phyloP scores from a whole-genome alignment of 2,888 invertebrate genomes.

The Cylloceria caligata region DNA sequence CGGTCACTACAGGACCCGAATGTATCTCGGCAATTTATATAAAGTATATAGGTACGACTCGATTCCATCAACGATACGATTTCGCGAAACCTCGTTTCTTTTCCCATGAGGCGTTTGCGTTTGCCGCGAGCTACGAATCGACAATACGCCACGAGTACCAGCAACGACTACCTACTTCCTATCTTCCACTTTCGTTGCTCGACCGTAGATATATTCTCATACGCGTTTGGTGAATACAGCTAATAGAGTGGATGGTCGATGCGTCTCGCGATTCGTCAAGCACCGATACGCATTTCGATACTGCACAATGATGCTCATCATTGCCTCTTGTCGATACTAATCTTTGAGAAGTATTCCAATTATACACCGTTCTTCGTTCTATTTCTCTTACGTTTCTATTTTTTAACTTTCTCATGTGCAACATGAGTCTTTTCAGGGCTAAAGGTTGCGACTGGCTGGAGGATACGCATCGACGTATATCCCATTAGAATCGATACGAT shows the following conservation, averaged over 20 bases:
- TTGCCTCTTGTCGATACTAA: constrained; percentile 8
- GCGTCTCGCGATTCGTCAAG: neutral
- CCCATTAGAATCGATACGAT: neutral
- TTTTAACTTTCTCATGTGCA: neutral
- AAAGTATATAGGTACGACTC: constrained; percentile 54
- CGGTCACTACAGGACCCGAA: neutral
- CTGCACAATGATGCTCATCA: constrained; percentile 18
- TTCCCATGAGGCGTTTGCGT: constrained; percentile 1
- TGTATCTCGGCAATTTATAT: neutral
- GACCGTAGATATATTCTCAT: neutral
- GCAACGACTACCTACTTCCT: neutral
- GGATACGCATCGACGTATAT: too few relatives aligned
- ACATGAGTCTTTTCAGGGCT: neutral
- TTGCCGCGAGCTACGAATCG: constrained; percentile 1
- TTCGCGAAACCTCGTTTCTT: constrained; percentile 68
- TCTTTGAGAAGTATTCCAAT: neutral
- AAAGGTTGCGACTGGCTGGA: neutral
- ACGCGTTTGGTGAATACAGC: neutral
- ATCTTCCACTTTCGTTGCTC: neutral
- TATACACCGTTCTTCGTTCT: neutral
- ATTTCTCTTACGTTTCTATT: neutral
- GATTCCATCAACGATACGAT: constrained; percentile 75
- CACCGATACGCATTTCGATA: constrained; percentile 12
- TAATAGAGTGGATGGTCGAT: constrained; percentile 4
- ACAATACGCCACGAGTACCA: constrained; percentile 18